phyloP scores from a whole-genome alignment of 2,797 vertebrate genomes.

The Callimico goeldii region DNA sequence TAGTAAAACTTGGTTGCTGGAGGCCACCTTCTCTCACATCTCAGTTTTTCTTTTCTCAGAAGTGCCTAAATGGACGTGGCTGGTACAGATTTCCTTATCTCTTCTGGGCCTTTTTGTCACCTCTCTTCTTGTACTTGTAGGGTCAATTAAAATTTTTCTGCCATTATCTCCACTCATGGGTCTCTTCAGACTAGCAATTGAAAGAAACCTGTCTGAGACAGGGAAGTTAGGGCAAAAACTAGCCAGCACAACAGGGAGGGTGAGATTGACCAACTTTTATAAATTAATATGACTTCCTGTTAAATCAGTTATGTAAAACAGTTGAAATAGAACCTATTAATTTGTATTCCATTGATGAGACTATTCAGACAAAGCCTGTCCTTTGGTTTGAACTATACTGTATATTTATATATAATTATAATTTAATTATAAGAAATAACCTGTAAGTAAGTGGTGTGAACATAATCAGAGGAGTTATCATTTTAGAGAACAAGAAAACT shows the following conservation, averaged over 20 bases:
- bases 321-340: neutral
- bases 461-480: neutral
- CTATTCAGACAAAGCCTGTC: neutral
- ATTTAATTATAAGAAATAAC: constrained; percentile 6
- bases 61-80: neutral
- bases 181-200: neutral
- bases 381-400: constrained; percentile 5
- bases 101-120: neutral
- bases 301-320: constrained; percentile 39
- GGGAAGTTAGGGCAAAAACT: neutral
- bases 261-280: neutral
- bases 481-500: constrained; percentile 21
- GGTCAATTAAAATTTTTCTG: neutral
- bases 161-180: neutral
- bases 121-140: neutral
- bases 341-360: constrained; percentile 2
- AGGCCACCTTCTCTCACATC: neutral
- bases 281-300: constrained; percentile 19
- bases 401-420: neutral
- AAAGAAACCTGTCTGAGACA: constrained; percentile 26
- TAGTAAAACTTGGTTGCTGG: neutral
- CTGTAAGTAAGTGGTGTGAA: neutral
- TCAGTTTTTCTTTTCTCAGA: neutral
- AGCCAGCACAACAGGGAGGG: neutral
- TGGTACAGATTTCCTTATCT: neutral